Percentiles rank a stretch among this genome's conserved stretches.
phyloP scores from a whole-genome alignment of 2,113 vertebrate genomes.

The Odocoileus hemionus region DNA sequence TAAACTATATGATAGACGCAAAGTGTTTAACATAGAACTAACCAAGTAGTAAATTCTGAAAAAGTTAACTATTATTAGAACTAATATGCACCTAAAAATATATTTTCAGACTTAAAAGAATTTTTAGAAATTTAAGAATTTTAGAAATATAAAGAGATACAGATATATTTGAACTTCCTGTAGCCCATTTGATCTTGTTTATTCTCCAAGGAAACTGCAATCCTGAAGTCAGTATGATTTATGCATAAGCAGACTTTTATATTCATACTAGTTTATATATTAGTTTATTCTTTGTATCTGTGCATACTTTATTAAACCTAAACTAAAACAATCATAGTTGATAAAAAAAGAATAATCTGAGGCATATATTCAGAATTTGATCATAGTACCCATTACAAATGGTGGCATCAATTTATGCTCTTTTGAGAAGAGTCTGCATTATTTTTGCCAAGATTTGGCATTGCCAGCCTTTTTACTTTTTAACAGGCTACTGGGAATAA shows the following conservation, averaged over 20 bases:
- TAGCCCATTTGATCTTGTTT: accelerated
- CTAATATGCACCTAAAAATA: background rate
- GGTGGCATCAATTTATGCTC: background rate
- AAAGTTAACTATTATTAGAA: background rate
- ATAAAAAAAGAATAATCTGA: background rate
- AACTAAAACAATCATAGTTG: background rate
- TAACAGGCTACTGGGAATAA: background rate
- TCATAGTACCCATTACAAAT: background rate
- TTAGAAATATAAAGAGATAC: background rate
- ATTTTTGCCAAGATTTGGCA: background rate
- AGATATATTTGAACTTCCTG: background rate
- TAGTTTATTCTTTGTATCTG: background rate
- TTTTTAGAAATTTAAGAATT: background rate
- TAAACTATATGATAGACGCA: background rate
- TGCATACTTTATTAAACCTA: background rate
- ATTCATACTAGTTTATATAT: background rate
- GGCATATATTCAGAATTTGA: background rate
- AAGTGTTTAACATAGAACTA: background rate
- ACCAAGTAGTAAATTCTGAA: background rate
- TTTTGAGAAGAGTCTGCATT: background rate
- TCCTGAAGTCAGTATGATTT: background rate
- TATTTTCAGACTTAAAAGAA: background rate
- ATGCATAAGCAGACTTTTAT: background rate
- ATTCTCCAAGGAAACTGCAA: background rate
- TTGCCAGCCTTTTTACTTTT: background rate